Evolutionary conservation across 2,113 vertebrate species (phyloP).

Genomic region (Acrocephalus kingi): DNA sequence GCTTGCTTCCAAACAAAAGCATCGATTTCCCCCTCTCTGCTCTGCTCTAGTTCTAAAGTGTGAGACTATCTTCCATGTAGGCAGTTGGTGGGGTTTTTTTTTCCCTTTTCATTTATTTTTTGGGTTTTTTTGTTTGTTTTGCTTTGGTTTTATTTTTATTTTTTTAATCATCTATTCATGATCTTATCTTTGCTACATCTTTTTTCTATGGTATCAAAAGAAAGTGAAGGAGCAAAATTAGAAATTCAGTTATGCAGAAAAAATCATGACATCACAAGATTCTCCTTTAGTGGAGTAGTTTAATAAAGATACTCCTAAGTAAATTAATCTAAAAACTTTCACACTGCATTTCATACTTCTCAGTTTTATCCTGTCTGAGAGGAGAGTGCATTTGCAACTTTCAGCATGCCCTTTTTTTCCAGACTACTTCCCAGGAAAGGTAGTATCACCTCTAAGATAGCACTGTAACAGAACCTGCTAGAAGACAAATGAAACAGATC

Average conservation of each 20-base stretch:
- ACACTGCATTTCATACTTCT: neutral
- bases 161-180: neutral
- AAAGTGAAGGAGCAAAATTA: neutral
- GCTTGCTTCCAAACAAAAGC: neutral
- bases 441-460: neutral
- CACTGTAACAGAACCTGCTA: neutral
- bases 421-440: neutral
- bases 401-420: neutral
- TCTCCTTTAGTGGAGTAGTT: neutral
- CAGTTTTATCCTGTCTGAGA: neutral
- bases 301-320: neutral
- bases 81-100: neutral
- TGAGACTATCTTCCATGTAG: neutral
- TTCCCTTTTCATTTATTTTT: neutral
- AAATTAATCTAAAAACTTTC: neutral
- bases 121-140: neutral
- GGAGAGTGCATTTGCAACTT: neutral
- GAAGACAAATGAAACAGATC: neutral
- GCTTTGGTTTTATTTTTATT: neutral
- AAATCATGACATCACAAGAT: neutral
- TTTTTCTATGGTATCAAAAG: neutral
- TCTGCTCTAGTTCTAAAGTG: neutral
- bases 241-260: neutral
- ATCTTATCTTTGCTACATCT: neutral
- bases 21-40: neutral